A percentile compares a stretch with the other conserved stretches of the same genome.
phyloP scores from a whole-genome alignment of 2,888 invertebrate genomes.

The Drosophila birchii region DNA sequence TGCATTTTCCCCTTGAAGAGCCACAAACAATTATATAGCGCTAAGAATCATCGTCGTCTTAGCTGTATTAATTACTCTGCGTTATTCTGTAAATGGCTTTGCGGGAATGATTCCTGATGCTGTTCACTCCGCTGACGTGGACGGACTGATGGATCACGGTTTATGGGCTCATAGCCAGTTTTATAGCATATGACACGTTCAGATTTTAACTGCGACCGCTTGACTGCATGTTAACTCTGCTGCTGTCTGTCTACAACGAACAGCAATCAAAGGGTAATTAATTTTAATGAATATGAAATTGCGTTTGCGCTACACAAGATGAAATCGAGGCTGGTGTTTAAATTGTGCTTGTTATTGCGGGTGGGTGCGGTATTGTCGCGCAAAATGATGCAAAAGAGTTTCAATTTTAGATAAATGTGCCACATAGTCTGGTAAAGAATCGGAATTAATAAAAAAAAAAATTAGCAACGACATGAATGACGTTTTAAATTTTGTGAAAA shows the following conservation, averaged over 20 bases:
- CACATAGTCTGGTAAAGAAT: neutral
- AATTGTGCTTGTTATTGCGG: conserved; percentile 19
- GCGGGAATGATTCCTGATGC: conserved; percentile 57
- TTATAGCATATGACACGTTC: conserved; percentile 40
- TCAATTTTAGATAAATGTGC: neutral
- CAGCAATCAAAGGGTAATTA: conserved; percentile 59
- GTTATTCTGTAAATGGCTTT: conserved; percentile 76
- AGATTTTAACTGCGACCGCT: conserved; percentile 16
- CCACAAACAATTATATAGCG: conserved; percentile 49
- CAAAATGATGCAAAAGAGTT: conserved; percentile 63
- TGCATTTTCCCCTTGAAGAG: conserved; percentile 46
- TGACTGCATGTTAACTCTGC: conserved; percentile 31
- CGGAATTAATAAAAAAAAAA: no score
- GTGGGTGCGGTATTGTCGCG: conserved; percentile 57
- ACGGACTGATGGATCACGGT: conserved; percentile 41
- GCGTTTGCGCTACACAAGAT: conserved; percentile 46
- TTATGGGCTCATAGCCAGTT: conserved; percentile 2
- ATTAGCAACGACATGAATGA: neutral
- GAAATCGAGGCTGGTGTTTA: conserved; percentile 29
- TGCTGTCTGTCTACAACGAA: conserved; percentile 26
- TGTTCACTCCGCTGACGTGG: conserved; percentile 49
- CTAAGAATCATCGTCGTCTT: conserved; percentile 27
- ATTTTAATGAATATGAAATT: conserved; percentile 65
- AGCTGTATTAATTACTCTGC: conserved; percentile 79
- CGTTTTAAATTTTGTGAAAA: no score